phyloP scores from a whole-genome alignment of 2,797 vertebrate species.

The Pipistrellus nathusii region DNA sequence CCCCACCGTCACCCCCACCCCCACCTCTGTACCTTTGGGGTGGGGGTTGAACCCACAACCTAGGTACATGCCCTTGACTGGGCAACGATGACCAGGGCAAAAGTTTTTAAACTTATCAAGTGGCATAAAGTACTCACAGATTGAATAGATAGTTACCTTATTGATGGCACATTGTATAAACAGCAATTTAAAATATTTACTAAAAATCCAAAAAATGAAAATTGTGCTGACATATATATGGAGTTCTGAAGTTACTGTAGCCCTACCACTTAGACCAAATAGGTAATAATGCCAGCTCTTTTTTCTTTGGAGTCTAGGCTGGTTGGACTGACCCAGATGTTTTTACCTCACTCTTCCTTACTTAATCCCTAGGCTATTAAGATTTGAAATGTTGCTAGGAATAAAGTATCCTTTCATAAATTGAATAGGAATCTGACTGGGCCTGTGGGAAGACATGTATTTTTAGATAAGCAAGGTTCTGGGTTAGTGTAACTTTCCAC shows the following conservation, averaged over 20 bases:
- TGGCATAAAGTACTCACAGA: slow-evolving; percentile 27
- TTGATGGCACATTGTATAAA: background rate
- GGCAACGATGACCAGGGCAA: background rate
- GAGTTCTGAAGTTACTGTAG: background rate
- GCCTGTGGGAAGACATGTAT: slow-evolving; percentile 1
- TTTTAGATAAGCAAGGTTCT: slow-evolving; percentile 66
- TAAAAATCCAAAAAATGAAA: background rate
- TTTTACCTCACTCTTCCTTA: slow-evolving; percentile 48
- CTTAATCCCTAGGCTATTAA: slow-evolving; percentile 3
- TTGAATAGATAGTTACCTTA: slow-evolving; percentile 15
- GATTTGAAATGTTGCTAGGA: slow-evolving; percentile 45
- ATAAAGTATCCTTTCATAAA: slow-evolving; percentile 30
- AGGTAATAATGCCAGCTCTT: background rate
- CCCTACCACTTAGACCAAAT: background rate
- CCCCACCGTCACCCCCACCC: too few species aligned
- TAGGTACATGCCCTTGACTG: background rate
- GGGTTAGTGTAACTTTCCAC: slow-evolving; percentile 33
- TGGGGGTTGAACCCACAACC: background rate
- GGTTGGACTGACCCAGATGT: background rate
- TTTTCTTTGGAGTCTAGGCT: background rate
- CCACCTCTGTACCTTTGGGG: too few species aligned
- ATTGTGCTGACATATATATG: background rate
- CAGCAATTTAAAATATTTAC: background rate
- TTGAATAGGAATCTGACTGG: background rate
- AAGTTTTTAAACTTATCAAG: background rate